Percentiles rank a stretch among this genome's conserved stretches.
Conservation (phyloP, 2,113 vertebrate species). For the Neodon shergylaensis region DNA sequence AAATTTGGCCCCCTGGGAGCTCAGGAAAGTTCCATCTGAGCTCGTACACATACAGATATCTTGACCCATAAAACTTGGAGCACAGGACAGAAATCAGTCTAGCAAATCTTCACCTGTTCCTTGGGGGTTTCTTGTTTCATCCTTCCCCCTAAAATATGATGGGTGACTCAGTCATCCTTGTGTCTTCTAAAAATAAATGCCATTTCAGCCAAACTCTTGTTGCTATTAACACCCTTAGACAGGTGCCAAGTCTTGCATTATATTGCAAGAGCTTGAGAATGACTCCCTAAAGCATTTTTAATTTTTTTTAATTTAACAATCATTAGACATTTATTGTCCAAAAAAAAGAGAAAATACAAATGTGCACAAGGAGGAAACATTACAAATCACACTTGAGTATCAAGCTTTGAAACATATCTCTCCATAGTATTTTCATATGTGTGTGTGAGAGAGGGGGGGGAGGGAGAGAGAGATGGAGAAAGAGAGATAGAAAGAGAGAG, state of each 20-base stretch:
- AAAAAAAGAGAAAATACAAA: conserved; percentile 19
- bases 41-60: conserved; percentile 46
- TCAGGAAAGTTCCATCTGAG: conserved; percentile 67
- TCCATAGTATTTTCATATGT: neutral
- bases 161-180: conserved; percentile 67
- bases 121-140: conserved; percentile 58
- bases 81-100: conserved; percentile 63
- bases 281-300: neutral
- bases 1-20: conserved; percentile 70
- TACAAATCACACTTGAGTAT: neutral
- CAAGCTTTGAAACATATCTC: neutral
- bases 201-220: conserved; percentile 60
- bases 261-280: neutral
- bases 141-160: conserved; percentile 50
- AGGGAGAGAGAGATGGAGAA: too few relatives aligned
- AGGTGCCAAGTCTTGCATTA: neutral
- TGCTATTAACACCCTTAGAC: neutral
- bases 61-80: conserved; percentile 66
- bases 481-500: too few relatives aligned
- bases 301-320: conserved; percentile 13
- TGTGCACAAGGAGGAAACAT: neutral
- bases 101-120: conserved; percentile 71
- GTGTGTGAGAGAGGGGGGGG: neutral
- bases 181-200: conserved; percentile 74
- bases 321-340: neutral